Percentiles rank a stretch among this genome's conserved stretches.
Conservation (phyloP, 2,888 invertebrate genomes). For the Polyommatus icarus region DNA sequence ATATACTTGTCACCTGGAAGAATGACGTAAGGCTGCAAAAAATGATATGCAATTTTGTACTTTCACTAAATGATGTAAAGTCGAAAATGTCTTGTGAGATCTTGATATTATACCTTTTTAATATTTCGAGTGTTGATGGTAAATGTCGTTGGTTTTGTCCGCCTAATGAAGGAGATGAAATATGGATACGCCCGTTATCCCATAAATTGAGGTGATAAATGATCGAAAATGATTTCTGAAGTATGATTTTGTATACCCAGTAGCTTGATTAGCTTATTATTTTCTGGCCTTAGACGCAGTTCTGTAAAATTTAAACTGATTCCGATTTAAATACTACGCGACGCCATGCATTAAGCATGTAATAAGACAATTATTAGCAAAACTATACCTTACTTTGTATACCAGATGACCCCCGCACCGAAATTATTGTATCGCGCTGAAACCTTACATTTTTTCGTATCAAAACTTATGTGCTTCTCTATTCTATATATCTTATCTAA, state of each 20-base stretch:
- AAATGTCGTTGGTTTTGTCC: constrained; percentile 76
- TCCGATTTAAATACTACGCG: no score
- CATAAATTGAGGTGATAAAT: constrained; percentile 36
- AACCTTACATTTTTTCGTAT: no score
- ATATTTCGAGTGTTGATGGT: constrained; percentile 48
- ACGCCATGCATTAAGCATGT: no score
- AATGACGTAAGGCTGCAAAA: constrained; percentile 20
- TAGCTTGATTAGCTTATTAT: not conserved
- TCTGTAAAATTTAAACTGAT: no score
- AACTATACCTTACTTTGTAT: no score
- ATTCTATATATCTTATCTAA: no score
- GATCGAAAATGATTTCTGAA: constrained; percentile 7
- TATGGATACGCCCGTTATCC: constrained; percentile 44
- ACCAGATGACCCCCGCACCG: no score
- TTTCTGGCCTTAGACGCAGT: no score
- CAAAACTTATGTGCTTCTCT: no score
- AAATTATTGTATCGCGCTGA: no score
- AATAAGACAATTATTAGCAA: no score
- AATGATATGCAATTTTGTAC: constrained; percentile 37
- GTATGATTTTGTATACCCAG: not conserved
- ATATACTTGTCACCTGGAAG: constrained; percentile 64
- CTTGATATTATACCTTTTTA: constrained; percentile 46
- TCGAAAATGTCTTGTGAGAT: constrained; percentile 33
- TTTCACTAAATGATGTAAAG: fast-evolving
- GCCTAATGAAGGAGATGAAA: constrained; percentile 64